These are phyloP conservation scores for Mionectes olivaceus DNA, from an alignment of 2,797 vertebrate genomes.

Conservation along the genomic window DNA sequence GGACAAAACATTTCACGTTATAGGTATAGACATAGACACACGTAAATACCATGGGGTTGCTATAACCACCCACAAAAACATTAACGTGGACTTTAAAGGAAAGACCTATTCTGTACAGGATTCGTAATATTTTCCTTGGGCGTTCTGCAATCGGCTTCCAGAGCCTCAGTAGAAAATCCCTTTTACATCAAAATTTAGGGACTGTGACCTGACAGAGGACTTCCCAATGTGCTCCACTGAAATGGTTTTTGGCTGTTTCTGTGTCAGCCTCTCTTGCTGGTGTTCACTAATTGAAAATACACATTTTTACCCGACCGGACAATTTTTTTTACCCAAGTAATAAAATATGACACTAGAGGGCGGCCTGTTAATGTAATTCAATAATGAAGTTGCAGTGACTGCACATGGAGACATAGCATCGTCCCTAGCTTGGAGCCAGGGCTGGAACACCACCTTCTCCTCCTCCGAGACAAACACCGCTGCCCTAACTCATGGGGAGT, in stretches of 20 bases:
- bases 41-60: accelerated
- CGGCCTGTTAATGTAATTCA: conserved; percentile 78
- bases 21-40: background rate
- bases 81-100: background rate
- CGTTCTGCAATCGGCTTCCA: background rate
- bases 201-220: background rate
- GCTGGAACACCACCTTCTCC: background rate
- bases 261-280: background rate
- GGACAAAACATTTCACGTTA: background rate
- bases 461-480: background rate
- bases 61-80: background rate
- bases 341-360: conserved; percentile 80
- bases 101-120: background rate
- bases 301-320: background rate
- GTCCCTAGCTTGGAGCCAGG: background rate
- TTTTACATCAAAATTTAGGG: background rate
- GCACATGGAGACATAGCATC: background rate
- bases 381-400: conserved; percentile 5
- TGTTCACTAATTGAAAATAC: background rate
- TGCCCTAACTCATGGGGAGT: background rate
- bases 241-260: background rate
- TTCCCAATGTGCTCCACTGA: background rate
- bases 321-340: conserved; percentile 52
- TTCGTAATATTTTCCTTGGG: background rate
- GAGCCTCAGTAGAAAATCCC: background rate